These are phyloP conservation scores for Stichopus chloronotus DNA, from an alignment of 35 echinoderm and acorn worm species.

Conservation along the genomic window DNA sequence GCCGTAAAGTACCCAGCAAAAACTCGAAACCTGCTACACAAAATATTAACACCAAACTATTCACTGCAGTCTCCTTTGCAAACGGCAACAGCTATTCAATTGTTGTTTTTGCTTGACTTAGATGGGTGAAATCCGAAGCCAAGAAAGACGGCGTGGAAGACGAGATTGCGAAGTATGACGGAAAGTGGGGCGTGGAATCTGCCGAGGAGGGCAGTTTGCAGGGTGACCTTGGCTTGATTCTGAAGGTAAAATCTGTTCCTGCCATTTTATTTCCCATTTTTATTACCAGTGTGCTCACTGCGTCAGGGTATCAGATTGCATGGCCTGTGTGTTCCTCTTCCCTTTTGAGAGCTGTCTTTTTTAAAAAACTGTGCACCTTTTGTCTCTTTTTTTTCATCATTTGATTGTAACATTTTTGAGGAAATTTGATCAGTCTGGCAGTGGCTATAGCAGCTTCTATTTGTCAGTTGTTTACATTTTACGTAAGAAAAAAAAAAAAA, in stretches of 20 bases:
- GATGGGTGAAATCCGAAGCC: conserved; percentile 84
- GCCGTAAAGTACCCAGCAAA: no score
- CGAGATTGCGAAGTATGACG: conserved; percentile 93
- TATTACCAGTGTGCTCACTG: background rate
- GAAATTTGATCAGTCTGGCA: no score
- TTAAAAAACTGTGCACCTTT: no score
- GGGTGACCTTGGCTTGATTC: conserved; percentile 89
- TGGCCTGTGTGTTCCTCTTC: no score
- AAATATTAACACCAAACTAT: background rate
- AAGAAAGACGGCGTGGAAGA: conserved; percentile 97
- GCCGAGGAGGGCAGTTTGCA: conserved; percentile 67
- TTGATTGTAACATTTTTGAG: no score
- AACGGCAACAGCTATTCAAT: background rate
- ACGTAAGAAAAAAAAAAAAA: no score
- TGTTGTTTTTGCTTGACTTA: background rate
- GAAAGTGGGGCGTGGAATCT: conserved; percentile 92
- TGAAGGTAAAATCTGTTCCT: conserved; percentile 48
- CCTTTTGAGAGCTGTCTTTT: no score
- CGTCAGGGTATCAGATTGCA: background rate
- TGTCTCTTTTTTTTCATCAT: no score
- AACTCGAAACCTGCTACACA: no score
- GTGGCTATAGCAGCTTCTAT: no score
- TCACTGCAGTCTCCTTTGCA: background rate
- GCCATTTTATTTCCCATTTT: no score
- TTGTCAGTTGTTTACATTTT: no score